Percentiles rank a stretch among this genome's conserved stretches.
Conservation (phyloP, 2,113 vertebrate genomes). For the Gymnogyps californianus region DNA sequence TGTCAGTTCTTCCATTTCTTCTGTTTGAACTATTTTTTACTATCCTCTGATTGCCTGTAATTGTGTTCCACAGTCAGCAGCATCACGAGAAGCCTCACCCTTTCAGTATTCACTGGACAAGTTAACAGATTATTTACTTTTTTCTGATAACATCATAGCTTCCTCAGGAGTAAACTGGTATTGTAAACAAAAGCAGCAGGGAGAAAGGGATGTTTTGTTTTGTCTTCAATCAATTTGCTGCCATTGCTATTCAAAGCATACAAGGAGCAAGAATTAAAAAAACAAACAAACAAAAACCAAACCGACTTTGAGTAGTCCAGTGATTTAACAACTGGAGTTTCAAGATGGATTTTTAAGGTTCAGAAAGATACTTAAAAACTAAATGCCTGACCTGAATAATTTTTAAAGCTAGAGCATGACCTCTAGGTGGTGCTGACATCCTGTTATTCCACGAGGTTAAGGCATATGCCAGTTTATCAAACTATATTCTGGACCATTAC, state of each 20-base stretch:
- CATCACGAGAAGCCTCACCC: accelerated
- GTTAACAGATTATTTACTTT: not conserved
- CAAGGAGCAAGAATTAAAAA: not conserved
- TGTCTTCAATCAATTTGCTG: not conserved
- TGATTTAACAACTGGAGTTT: not conserved
- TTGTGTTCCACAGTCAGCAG: not conserved
- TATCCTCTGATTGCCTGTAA: not conserved
- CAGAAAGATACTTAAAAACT: not conserved
- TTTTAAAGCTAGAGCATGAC: not conserved
- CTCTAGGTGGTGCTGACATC: conserved; percentile 49
- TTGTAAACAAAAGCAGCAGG: not conserved
- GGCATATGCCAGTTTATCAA: not conserved
- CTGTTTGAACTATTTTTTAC: not conserved
- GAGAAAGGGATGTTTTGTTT: not conserved
- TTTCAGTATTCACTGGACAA: not conserved
- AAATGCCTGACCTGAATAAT: accelerated
- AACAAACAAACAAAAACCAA: too few relatives aligned
- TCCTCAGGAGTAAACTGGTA: not conserved
- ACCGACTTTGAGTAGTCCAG: not conserved
- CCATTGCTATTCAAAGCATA: not conserved
- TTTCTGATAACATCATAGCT: not conserved
- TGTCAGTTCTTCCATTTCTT: not conserved
- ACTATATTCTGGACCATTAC: not conserved
- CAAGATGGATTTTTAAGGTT: not conserved
- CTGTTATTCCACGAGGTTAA: not conserved